Evolutionary conservation across 2,888 invertebrate genomes (phyloP).

Genomic region (Salticus scenicus): DNA sequence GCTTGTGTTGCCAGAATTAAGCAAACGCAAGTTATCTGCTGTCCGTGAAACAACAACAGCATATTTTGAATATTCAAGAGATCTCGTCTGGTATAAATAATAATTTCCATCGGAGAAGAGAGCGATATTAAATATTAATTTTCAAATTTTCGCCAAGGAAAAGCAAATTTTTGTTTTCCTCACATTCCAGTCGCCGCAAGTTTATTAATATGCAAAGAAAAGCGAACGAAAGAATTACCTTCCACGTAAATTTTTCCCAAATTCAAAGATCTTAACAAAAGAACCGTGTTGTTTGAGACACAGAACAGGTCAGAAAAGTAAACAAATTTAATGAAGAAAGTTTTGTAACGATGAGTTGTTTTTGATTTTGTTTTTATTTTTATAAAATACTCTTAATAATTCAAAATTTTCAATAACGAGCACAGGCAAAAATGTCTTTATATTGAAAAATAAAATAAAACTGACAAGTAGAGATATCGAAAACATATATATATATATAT

Average conservation of each 20-base stretch:
- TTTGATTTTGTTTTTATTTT: neutral
- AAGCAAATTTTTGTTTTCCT: constrained; percentile 22
- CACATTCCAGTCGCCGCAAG: neutral
- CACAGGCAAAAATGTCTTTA: neutral
- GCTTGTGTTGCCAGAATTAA: constrained; percentile 13
- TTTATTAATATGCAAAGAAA: constrained; percentile 33
- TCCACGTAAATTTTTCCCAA: neutral
- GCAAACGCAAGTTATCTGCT: neutral
- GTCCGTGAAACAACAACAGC: constrained; percentile 22
- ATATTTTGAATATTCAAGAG: constrained; percentile 52
- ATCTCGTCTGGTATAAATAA: constrained; percentile 39
- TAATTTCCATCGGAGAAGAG: constrained; percentile 37
- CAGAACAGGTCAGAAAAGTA: neutral
- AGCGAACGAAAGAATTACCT: neutral
- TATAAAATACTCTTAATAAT: neutral
- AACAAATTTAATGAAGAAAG: constrained; percentile 21
- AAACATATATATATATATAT: too few relatives aligned
- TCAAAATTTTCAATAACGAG: neutral
- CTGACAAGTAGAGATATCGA: neutral
- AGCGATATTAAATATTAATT: constrained; percentile 58
- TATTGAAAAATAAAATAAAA: neutral
- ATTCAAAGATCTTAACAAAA: neutral
- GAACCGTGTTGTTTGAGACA: neutral
- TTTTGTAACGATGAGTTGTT: neutral
- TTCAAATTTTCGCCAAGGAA: constrained; percentile 31